Conservation (phyloP, 2,888 invertebrate genomes). For the Lathronympha strigana region DNA sequence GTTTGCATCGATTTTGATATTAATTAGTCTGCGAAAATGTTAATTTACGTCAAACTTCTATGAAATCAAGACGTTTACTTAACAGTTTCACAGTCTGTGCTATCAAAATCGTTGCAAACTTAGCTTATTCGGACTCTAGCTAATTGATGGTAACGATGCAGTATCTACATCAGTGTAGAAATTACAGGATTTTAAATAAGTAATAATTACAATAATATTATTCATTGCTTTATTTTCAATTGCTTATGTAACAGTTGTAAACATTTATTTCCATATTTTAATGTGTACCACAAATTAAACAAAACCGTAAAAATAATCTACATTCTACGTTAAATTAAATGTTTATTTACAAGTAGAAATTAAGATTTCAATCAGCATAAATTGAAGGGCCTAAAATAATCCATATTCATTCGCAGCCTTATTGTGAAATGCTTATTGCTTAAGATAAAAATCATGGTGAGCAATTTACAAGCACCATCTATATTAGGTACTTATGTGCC, state of each 20-base stretch:
- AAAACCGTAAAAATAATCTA: background rate
- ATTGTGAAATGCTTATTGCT: constrained; percentile 15
- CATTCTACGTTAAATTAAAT: background rate
- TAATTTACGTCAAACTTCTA: too few relatives aligned
- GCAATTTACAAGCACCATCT: constrained; percentile 2
- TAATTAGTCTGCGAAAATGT: too few relatives aligned
- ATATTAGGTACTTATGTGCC: background rate
- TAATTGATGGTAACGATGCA: background rate
- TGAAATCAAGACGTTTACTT: too few relatives aligned
- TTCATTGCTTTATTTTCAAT: constrained; percentile 28
- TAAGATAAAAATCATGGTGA: constrained; percentile 2
- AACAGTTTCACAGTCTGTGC: too few relatives aligned
- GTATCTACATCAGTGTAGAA: background rate
- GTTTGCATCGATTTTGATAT: too few relatives aligned
- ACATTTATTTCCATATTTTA: background rate
- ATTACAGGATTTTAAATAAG: background rate
- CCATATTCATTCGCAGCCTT: background rate
- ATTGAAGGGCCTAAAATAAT: constrained; percentile 3
- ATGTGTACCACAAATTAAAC: background rate
- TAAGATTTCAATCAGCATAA: background rate
- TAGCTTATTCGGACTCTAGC: too few relatives aligned
- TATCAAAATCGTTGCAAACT: too few relatives aligned
- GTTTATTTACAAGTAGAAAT: constrained; percentile 26
- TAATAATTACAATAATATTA: background rate
- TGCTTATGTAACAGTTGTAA: background rate